Percentiles rank a stretch among this genome's conserved stretches.
Conservation (phyloP, 2,888 invertebrate genomes). For the Xestia xanthographa region DNA sequence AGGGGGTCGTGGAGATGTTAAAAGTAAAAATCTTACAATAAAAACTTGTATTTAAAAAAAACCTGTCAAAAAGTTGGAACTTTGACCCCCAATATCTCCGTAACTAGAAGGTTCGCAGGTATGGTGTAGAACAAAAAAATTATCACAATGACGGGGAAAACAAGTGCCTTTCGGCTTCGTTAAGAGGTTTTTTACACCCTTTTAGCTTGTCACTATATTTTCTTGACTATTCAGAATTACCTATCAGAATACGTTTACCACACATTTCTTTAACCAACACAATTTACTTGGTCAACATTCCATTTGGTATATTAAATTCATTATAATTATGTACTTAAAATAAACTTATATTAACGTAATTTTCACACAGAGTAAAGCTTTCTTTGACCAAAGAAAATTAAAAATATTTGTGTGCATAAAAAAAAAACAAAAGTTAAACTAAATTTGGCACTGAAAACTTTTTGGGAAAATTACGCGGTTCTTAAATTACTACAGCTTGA, state of each 20-base stretch:
- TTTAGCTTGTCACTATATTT: slow-evolving; percentile 18
- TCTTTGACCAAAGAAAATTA: not conserved
- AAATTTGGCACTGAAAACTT: slow-evolving; percentile 34
- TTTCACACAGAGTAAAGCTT: slow-evolving; percentile 43
- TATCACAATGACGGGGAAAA: too few species aligned
- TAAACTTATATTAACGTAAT: slow-evolving; percentile 30
- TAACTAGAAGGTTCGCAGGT: too few species aligned
- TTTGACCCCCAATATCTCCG: too few species aligned
- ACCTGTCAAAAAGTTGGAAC: too few species aligned
- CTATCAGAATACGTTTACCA: slow-evolving; percentile 19
- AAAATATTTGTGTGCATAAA: not conserved
- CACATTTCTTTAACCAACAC: slow-evolving; percentile 3
- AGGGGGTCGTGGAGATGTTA: too few species aligned
- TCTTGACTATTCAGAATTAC: slow-evolving; percentile 11
- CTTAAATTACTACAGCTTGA: slow-evolving; percentile 16
- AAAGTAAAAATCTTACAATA: too few species aligned
- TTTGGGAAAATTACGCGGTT: slow-evolving; percentile 56
- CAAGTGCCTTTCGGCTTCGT: too few species aligned
- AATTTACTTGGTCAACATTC: slow-evolving; percentile 44
- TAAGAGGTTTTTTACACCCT: too few species aligned
- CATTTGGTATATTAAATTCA: slow-evolving; percentile 63
- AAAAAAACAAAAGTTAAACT: not conserved
- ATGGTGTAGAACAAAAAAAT: too few species aligned
- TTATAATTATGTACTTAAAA: slow-evolving; percentile 35
- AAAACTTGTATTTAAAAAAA: too few species aligned